phyloP scores from a whole-genome alignment of 2,797 vertebrate genomes.

The Lithobates sylvaticus region DNA sequence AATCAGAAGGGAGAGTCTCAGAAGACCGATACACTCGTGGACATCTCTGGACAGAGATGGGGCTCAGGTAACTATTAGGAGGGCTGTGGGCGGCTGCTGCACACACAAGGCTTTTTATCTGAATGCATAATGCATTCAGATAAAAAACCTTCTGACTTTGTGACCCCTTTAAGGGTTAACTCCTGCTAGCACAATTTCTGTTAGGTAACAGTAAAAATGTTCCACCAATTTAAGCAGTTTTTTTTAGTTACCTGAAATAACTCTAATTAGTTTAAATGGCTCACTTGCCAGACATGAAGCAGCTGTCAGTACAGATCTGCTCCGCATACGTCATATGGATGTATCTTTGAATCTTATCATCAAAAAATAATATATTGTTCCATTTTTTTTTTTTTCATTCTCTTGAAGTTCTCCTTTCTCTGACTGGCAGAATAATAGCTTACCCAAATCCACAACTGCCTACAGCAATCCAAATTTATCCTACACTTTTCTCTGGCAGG shows the following conservation, averaged over 20 bases:
- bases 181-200: background rate
- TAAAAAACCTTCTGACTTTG: no score
- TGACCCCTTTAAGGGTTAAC: background rate
- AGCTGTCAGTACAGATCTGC: conserved; percentile 12
- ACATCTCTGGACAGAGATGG: no score
- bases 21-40: no score
- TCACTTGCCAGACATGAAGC: conserved; percentile 15
- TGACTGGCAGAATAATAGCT: background rate
- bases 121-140: no score
- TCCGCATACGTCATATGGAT: background rate
- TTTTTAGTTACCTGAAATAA: conserved; percentile 30
- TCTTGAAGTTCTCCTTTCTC: background rate
- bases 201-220: background rate
- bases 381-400: background rate
- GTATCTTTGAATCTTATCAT: background rate
- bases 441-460: background rate
- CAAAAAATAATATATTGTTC: background rate
- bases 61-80: no score
- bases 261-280: conserved; percentile 34
- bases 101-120: no score
- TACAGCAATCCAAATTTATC: background rate
- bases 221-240: conserved; percentile 12
- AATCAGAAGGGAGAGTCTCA: no score
- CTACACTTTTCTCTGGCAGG: background rate
- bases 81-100: no score